A percentile compares a stretch with the other conserved stretches of the same genome.
Conservation (phyloP, 2,888 invertebrate genomes). For the Lacanobia wlatinum region DNA sequence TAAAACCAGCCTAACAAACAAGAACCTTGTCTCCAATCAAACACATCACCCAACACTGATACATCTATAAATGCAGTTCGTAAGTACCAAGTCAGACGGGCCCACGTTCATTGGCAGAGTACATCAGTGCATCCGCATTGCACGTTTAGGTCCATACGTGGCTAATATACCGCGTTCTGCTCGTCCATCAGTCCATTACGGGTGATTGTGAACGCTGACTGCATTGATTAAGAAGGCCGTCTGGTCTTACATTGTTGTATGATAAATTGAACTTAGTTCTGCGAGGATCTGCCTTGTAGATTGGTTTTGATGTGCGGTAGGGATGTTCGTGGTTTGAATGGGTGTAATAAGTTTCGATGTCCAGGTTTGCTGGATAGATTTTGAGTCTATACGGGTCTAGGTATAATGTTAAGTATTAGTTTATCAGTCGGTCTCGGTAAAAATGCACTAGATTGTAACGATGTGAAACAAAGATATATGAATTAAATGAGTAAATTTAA, state of each 20-base stretch:
- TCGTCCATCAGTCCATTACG: constrained; percentile 85
- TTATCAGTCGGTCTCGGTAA: not conserved
- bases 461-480: not conserved
- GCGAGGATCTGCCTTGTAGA: constrained; percentile 28
- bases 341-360: not conserved
- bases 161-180: constrained; percentile 69
- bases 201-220: constrained; percentile 83
- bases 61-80: constrained; percentile 11
- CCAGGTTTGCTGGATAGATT: not conserved
- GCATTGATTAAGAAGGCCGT: constrained; percentile 85
- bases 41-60: constrained; percentile 3
- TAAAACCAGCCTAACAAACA: not conserved
- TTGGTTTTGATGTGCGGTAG: constrained; percentile 39
- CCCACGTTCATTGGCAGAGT: constrained; percentile 83
- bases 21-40: constrained; percentile 9
- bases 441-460: not conserved
- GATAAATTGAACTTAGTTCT: constrained; percentile 61
- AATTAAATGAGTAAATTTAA: not conserved
- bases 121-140: constrained; percentile 83
- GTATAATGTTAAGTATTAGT: not conserved
- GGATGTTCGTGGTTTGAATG: constrained; percentile 3
- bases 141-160: constrained; percentile 61
- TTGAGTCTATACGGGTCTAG: not conserved
- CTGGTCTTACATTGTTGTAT: constrained; percentile 73
- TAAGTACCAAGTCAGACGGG: constrained; percentile 55